These are phyloP conservation scores for Onychostoma macrolepis DNA, from an alignment of 2,113 vertebrate genomes.

Conservation along the genomic window DNA sequence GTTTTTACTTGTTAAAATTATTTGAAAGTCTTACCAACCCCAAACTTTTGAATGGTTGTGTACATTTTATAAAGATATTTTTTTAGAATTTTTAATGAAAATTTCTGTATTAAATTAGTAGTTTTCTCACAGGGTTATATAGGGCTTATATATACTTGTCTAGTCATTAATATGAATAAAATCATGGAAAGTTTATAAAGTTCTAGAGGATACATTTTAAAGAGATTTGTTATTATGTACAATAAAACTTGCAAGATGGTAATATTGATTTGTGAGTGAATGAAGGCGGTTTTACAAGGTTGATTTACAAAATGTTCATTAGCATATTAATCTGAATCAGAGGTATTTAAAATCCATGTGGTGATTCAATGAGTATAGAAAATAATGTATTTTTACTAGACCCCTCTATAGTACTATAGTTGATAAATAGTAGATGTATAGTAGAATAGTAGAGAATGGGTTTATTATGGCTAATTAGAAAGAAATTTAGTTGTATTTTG, in stretches of 20 bases:
- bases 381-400: neutral
- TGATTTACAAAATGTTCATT: neutral
- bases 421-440: too few relatives aligned
- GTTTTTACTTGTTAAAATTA: neutral
- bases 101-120: neutral
- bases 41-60: neutral
- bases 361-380: neutral
- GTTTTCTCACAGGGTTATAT: too few relatives aligned
- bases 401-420: neutral
- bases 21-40: neutral
- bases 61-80: neutral
- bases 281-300: neutral
- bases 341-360: neutral
- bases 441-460: neutral
- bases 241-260: neutral
- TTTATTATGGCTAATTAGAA: neutral
- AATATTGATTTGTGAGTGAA: neutral
- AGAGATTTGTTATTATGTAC: neutral
- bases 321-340: neutral
- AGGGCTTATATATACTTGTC: neutral
- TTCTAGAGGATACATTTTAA: neutral
- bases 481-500: too few relatives aligned
- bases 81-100: neutral
- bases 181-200: neutral
- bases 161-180: neutral